Conservation (phyloP, 1,140 invertebrate species). For the Ooceraea biroi region DNA sequence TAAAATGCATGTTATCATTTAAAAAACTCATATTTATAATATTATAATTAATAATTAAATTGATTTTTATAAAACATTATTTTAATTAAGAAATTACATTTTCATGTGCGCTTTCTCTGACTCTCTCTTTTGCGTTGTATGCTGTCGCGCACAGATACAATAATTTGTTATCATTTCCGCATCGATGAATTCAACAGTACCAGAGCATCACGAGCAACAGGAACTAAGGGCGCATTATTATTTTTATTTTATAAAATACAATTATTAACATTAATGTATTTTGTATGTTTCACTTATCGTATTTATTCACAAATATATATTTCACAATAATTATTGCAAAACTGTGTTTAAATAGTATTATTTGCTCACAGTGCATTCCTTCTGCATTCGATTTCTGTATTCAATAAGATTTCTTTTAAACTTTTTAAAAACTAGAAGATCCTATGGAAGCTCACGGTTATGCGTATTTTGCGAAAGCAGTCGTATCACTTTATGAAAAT, state of each 20-base stretch:
- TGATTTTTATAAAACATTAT: slow-evolving; percentile 17
- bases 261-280: neutral
- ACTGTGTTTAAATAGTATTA: neutral
- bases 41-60: slow-evolving; percentile 15
- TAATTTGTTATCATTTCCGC: too few species aligned
- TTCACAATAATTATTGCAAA: neutral
- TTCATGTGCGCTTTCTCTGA: neutral
- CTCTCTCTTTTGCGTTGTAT: neutral
- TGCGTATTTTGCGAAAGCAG: slow-evolving; percentile 9
- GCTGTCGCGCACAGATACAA: too few species aligned
- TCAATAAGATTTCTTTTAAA: too few species aligned
- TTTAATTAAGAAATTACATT: slow-evolving; percentile 2
- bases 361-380: neutral
- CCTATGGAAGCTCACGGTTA: neutral
- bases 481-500: slow-evolving; percentile 9
- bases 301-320: neutral
- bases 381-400: neutral
- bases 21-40: neutral
- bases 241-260: neutral
- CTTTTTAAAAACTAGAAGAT: neutral
- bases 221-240: neutral
- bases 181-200: too few species aligned
- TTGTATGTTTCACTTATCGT: neutral
- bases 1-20: neutral
- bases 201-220: too few species aligned